Percentiles rank a stretch among this genome's conserved stretches.
These are phyloP conservation scores for Phainopepla nitens DNA, from an alignment of 2,113 vertebrate genomes.

Conservation along the genomic window DNA sequence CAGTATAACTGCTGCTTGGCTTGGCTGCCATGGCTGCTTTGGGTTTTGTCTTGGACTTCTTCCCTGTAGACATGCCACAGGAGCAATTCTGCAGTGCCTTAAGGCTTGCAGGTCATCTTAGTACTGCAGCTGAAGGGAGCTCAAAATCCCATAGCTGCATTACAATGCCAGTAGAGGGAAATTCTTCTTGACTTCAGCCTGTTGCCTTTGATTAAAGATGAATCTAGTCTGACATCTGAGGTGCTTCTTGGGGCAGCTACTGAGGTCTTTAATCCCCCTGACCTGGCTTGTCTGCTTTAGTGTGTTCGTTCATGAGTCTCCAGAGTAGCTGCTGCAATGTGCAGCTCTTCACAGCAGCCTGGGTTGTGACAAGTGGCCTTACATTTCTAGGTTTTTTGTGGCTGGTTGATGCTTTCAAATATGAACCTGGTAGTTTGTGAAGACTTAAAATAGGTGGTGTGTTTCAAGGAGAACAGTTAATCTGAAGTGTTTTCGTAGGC, in stretches of 20 bases:
- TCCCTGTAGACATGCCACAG: background rate
- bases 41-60: background rate
- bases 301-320: rapidly evolving
- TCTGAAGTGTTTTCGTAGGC: background rate
- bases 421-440: background rate
- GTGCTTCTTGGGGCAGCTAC: background rate
- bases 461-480: background rate
- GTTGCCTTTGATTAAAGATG: background rate
- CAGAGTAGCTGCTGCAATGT: background rate
- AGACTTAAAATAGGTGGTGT: background rate
- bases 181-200: background rate
- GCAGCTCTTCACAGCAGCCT: background rate
- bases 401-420: background rate
- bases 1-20: background rate
- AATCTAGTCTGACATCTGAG: background rate
- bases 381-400: background rate
- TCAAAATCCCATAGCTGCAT: background rate
- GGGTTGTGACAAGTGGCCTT: background rate
- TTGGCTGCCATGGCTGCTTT: background rate
- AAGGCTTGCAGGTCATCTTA: background rate
- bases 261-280: background rate
- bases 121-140: background rate
- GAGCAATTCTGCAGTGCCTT: background rate
- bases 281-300: background rate
- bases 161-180: rapidly evolving